Evolutionary conservation across 1,140 invertebrate genomes (phyloP).

Genomic region (Leptoteleia sp.): DNA sequence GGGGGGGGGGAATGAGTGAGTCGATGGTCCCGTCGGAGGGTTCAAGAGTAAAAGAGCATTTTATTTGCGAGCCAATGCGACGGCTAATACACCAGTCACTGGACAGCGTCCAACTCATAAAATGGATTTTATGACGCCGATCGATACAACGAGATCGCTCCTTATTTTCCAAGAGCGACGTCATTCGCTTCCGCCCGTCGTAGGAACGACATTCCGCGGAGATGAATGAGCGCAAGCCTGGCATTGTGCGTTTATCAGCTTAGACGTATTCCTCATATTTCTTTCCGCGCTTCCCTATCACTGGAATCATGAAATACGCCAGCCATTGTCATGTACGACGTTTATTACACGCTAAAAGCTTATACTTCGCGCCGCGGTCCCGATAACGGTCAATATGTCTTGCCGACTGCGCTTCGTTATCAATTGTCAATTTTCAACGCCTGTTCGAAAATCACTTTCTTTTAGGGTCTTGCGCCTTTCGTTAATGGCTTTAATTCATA

Average conservation of each 20-base stretch:
- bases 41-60: conserved; percentile 76
- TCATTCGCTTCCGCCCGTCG: conserved; percentile 12
- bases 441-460: too few relatives aligned
- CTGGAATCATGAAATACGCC: conserved; percentile 30
- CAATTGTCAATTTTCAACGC: too few relatives aligned
- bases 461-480: too few relatives aligned
- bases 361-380: conserved; percentile 12
- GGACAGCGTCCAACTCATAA: conserved; percentile 81
- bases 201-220: conserved; percentile 13
- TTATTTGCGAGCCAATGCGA: conserved; percentile 72
- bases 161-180: conserved; percentile 55
- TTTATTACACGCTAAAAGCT: conserved; percentile 44
- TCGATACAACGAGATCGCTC: conserved; percentile 79
- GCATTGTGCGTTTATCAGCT: conserved; percentile 53
- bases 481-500: too few relatives aligned
- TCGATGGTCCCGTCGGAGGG: conserved; percentile 67
- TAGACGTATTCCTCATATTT: conserved; percentile 56
- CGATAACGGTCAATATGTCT: conserved; percentile 11
- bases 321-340: conserved; percentile 25
- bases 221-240: conserved; percentile 36
- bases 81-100: conserved; percentile 80
- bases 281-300: conserved; percentile 21
- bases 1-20: too few relatives aligned
- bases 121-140: conserved; percentile 80
- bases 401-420: neutral